Conservation (phyloP, 2,888 invertebrate species). For the Magallana nippona region DNA sequence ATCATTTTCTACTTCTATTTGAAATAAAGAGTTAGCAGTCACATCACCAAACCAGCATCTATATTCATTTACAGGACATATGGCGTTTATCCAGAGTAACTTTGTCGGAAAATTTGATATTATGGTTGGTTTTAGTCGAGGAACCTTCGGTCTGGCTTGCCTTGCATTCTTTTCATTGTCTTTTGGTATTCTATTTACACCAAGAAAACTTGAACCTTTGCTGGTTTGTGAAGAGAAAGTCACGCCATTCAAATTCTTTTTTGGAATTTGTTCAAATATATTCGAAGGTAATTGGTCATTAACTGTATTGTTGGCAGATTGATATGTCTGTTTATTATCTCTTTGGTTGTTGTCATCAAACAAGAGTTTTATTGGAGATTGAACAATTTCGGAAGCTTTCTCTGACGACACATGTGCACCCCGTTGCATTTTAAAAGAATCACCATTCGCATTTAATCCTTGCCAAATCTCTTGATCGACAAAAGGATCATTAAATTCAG, state of each 20-base stretch:
- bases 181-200: constrained; percentile 16
- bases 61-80: constrained; percentile 14
- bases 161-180: constrained; percentile 7
- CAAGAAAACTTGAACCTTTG: constrained; percentile 34
- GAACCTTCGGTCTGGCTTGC: not conserved
- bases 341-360: not conserved
- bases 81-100: constrained; percentile 36
- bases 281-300: constrained; percentile 7
- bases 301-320: not conserved
- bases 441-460: constrained; percentile 10
- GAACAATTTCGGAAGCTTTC: not conserved
- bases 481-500: constrained; percentile 13
- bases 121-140: not conserved
- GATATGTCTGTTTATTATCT: not conserved
- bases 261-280: constrained; percentile 25
- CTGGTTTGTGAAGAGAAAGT: constrained; percentile 10
- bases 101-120: constrained; percentile 13
- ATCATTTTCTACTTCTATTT: constrained; percentile 9
- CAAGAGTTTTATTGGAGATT: not conserved
- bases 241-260: constrained; percentile 26
- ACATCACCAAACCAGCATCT: constrained; percentile 35
- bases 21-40: constrained; percentile 23
- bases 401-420: not conserved
- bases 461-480: constrained; percentile 12
- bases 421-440: constrained; percentile 1